A percentile compares a stretch with the other conserved stretches of the same genome.
Conservation (phyloP, 1,140 invertebrate genomes). For the Hirudo medicinalis region DNA sequence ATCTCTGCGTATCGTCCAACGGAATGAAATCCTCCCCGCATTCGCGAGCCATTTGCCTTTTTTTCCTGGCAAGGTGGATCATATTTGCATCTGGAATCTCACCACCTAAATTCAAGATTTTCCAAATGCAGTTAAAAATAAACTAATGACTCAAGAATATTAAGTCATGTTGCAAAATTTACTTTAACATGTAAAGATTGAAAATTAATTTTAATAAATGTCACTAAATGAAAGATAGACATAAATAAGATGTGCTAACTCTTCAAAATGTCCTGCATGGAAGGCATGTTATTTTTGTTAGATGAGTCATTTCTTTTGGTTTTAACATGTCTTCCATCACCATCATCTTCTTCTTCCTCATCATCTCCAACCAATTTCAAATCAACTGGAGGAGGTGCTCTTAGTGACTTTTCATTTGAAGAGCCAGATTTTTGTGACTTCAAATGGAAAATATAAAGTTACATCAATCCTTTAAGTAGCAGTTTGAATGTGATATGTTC, state of each 20-base stretch:
- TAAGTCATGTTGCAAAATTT: not conserved
- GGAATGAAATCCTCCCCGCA: constrained; percentile 60
- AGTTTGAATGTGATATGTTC: not conserved
- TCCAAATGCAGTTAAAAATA: constrained; percentile 5
- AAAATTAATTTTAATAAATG: constrained; percentile 3
- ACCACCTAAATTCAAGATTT: constrained; percentile 48
- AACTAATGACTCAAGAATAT: not conserved
- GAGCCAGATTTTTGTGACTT: too few relatives aligned
- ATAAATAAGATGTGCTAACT: constrained; percentile 24
- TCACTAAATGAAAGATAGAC: constrained; percentile 16
- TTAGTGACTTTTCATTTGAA: too few relatives aligned
- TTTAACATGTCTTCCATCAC: constrained; percentile 22
- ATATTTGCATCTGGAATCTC: constrained; percentile 87
- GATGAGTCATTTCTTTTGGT: constrained; percentile 25
- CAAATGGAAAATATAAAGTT: too few relatives aligned
- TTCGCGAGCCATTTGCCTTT: constrained; percentile 70
- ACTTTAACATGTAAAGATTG: too few relatives aligned
- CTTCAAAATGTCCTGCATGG: constrained; percentile 32
- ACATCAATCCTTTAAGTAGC: too few relatives aligned
- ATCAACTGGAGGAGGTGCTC: not conserved
- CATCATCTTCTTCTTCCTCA: constrained; percentile 42
- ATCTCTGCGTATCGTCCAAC: constrained; percentile 50
- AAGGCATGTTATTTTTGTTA: constrained; percentile 15
- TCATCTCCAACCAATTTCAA: constrained; percentile 29
- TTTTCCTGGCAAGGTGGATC: constrained; percentile 85